Conservation (phyloP, 2,113 vertebrate species). For the Dicaeum eximium region DNA sequence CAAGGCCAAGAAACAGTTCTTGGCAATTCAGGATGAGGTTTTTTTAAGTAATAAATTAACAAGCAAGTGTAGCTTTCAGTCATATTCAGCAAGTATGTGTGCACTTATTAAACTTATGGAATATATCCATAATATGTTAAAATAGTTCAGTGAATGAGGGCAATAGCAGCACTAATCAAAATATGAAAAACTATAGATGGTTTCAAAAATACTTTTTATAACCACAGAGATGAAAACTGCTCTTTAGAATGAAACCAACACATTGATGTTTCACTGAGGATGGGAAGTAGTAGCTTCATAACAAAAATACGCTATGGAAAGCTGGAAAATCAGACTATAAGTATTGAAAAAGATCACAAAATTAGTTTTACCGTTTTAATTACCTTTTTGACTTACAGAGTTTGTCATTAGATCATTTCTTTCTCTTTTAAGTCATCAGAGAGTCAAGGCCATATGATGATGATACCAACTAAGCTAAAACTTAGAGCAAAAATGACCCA, state of each 20-base stretch:
- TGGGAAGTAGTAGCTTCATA: not conserved
- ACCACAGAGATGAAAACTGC: not conserved
- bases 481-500: not conserved
- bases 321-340: not conserved
- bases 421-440: not conserved
- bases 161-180: not conserved
- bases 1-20: not conserved
- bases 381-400: conserved; percentile 5
- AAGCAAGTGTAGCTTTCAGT: not conserved
- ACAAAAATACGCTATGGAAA: not conserved
- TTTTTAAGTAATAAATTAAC: not conserved
- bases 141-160: not conserved
- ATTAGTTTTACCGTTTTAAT: not conserved
- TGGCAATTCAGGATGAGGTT: not conserved
- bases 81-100: not conserved
- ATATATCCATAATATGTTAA: not conserved
- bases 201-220: not conserved
- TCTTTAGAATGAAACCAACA: conserved; percentile 22
- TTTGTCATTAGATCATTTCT: not conserved
- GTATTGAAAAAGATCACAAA: not conserved
- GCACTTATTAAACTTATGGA: not conserved
- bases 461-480: not conserved
- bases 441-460: not conserved
- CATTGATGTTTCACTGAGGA: not conserved
- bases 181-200: not conserved